phyloP scores from a whole-genome alignment of 2,888 invertebrate genomes.

The Suillia variegata region DNA sequence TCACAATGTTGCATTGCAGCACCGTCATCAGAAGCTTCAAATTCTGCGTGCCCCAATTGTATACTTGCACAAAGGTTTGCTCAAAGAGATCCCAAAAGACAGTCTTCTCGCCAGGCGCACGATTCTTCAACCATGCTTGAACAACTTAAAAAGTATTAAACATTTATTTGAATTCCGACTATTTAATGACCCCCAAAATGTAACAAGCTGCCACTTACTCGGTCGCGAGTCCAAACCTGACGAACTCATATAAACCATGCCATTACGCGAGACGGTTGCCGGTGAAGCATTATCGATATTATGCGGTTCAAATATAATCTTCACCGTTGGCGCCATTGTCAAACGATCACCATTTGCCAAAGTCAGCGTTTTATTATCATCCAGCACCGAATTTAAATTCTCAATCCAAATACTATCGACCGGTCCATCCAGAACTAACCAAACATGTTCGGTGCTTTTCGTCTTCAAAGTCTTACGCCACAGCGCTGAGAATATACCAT shows the following conservation, averaged over 20 bases:
- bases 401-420: slow-evolving; percentile 99
- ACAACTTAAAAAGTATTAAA: slow-evolving; percentile 64
- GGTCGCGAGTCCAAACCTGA: slow-evolving; percentile 94
- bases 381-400: slow-evolving; percentile 94
- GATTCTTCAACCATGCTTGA: slow-evolving; percentile 79
- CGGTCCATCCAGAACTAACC: slow-evolving; percentile 94
- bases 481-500: slow-evolving; percentile 95
- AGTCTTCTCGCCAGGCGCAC: slow-evolving; percentile 66
- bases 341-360: slow-evolving; percentile 94
- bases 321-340: slow-evolving; percentile 91
- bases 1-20: slow-evolving; percentile 87
- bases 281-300: slow-evolving; percentile 98
- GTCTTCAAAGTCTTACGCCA: slow-evolving; percentile 93
- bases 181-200: not conserved
- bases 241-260: slow-evolving; percentile 97
- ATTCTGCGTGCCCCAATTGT: slow-evolving; percentile 85
- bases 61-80: slow-evolving; percentile 74
- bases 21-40: slow-evolving; percentile 82
- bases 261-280: slow-evolving; percentile 92
- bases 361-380: slow-evolving; percentile 94
- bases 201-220: slow-evolving; percentile 59
- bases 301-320: slow-evolving; percentile 96
- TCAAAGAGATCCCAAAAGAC: slow-evolving; percentile 78
- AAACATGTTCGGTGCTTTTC: slow-evolving; percentile 86
- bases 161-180: not conserved